These are phyloP conservation scores for Myotis planiceps DNA, from an alignment of 2,797 vertebrate genomes.

Conservation along the genomic window DNA sequence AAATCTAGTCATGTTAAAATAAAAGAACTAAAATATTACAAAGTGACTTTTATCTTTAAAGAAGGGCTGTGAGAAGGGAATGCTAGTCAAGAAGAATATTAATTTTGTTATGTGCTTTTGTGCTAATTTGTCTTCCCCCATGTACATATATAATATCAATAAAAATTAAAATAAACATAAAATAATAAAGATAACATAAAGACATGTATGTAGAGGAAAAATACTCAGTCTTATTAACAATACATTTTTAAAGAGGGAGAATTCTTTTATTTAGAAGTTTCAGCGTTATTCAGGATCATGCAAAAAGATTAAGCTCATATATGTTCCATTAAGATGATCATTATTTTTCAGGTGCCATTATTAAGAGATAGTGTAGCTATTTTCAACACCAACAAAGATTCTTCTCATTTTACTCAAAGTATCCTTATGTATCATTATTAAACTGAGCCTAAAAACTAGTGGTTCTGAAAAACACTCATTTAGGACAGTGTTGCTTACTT, in stretches of 20 bases:
- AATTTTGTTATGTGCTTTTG: neutral
- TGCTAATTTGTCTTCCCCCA: neutral
- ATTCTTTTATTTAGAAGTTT: neutral
- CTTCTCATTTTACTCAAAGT: neutral
- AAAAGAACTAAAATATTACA: neutral
- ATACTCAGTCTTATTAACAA: neutral
- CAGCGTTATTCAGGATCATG: neutral
- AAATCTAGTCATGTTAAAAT: neutral
- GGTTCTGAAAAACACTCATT: neutral
- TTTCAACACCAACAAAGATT: neutral
- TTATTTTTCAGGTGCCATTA: neutral
- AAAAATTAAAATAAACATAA: neutral
- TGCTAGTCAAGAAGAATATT: neutral
- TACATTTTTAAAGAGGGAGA: neutral
- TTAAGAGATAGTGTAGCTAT: neutral
- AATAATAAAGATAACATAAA: neutral
- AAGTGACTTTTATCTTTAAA: neutral
- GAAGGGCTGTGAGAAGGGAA: neutral
- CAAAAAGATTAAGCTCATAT: neutral
- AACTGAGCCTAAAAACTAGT: neutral
- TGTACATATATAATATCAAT: neutral
- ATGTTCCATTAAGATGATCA: neutral
- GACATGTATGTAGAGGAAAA: neutral
- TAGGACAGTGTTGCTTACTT: neutral
- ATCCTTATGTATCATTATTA: neutral